A percentile compares a stretch with the other conserved stretches of the same genome.
These are phyloP conservation scores for Pteronotus mesoamericanus DNA, from an alignment of 2,797 vertebrate genomes.

Conservation along the genomic window DNA sequence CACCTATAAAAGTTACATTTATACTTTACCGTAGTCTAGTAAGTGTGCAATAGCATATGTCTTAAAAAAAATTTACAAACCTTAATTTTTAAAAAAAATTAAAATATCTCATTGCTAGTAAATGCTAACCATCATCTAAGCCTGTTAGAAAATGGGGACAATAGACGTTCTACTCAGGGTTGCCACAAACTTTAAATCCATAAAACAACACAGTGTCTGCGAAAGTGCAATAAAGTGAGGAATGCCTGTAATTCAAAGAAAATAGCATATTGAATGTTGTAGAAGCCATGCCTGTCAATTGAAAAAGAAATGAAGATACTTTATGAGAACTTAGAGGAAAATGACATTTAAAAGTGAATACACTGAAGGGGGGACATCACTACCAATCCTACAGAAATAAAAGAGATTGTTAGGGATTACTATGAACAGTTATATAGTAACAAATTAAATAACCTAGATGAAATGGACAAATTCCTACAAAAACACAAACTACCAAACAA, in stretches of 20 bases:
- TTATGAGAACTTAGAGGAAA: background rate
- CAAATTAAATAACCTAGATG: background rate
- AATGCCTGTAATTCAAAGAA: background rate
- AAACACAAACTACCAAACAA: background rate
- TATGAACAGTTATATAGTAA: background rate
- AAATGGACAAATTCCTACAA: background rate
- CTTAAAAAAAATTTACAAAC: background rate
- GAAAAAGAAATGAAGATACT: background rate
- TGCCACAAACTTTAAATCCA: background rate
- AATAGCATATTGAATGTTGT: background rate
- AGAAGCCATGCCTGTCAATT: background rate
- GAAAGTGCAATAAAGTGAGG: background rate
- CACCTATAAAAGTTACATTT: background rate
- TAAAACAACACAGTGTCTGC: background rate
- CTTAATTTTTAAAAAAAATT: background rate
- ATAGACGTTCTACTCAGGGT: background rate
- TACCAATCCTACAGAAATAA: conserved; percentile 19
- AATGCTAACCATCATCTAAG: background rate
- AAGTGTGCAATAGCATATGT: background rate
- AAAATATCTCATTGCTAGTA: background rate
- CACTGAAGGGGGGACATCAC: background rate
- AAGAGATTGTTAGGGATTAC: background rate
- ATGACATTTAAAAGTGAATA: background rate
- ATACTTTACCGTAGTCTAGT: background rate
- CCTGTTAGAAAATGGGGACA: background rate